phyloP scores from a whole-genome alignment of 2,888 invertebrate species.

The Vesta saturnalis region DNA sequence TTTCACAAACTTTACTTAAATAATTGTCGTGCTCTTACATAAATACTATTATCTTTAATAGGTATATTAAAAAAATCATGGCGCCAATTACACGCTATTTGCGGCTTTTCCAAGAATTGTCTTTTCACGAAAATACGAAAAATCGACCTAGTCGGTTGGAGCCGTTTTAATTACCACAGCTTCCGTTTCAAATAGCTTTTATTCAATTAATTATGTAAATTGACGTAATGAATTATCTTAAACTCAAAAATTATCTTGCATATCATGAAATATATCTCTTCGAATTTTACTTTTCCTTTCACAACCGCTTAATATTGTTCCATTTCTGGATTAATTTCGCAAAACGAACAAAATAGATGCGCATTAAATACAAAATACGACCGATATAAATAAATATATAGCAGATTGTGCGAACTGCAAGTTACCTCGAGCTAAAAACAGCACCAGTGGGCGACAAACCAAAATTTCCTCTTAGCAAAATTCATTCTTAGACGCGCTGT shows the following conservation, averaged over 20 bases:
- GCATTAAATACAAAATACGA: conserved; percentile 37
- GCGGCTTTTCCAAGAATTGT: not conserved
- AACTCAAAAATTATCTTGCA: not conserved
- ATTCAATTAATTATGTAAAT: conserved; percentile 36
- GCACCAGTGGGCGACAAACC: conserved; percentile 59
- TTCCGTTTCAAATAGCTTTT: conserved; percentile 47
- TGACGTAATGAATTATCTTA: conserved; percentile 19
- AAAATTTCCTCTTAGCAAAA: conserved; percentile 58
- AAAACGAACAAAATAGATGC: conserved; percentile 23
- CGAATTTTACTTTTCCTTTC: too few relatives aligned
- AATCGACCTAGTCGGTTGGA: conserved; percentile 26
- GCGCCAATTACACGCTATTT: conserved; percentile 7
- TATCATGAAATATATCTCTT: too few relatives aligned
- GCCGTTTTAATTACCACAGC: conserved; percentile 47
- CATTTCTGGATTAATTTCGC: not conserved
- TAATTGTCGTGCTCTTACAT: not conserved
- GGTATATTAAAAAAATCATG: not conserved
- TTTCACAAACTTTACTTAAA: not conserved
- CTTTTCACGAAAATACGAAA: conserved; percentile 10
- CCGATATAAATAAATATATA: conserved; percentile 46
- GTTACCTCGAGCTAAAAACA: conserved; percentile 59
- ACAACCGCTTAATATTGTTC: not conserved
- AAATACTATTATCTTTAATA: too few relatives aligned
- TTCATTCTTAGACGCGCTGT: conserved; percentile 60
- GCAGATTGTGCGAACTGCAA: conserved; percentile 52